Evolutionary conservation across 2,797 vertebrate species (phyloP), one percentile per base, ranked within the genome.

Genomic region (Eremophila alpestris): DNA sequence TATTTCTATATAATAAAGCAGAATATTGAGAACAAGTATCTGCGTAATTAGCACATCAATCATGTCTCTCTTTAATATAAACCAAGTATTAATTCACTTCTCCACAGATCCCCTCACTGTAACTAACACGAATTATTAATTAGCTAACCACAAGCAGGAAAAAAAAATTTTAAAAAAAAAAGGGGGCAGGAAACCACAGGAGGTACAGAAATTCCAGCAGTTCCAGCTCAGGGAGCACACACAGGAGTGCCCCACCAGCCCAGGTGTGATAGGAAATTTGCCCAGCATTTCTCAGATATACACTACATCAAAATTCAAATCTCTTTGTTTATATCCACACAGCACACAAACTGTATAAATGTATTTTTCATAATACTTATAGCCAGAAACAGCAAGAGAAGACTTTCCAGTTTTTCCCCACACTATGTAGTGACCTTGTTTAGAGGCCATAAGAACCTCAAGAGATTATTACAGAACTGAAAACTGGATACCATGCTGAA

Each of bases 21-120:
- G 87, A 96, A 83, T 91, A 81, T 29, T 62, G 27, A 78, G 74
- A 93, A 96, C 92, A 91, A 94, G 77, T 41, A 90, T 69, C 89
- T 21, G 3, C n/a, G 5, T 94, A 97, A 96, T 94, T 96, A 93
- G 85, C 76, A 93, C 74, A 95, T 96, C 85, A 87, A 58, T 95
- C 92, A 94, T 48, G 65, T 86, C 8, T 3, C 59, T 91, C 76
- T 91, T 93, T 88, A 93, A 90, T 70, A 88, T 82, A 79, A 96
- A 88, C 1, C 16, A 91, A 94, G 77, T 55, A 88, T 93, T 91
- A 94, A 95, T 76, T 90, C 70, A 83, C 32, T 74, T 90, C 55
- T 83, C 76, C 49, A 40, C 20, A 81, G 79, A 83, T 67, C 82
- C 63, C 34, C 45, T 79, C 65, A 34, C 87, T 1, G 9, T 83